These are phyloP conservation scores for Drosophila monieri DNA, from an alignment of 2,888 invertebrate species.

Conservation along the genomic window DNA sequence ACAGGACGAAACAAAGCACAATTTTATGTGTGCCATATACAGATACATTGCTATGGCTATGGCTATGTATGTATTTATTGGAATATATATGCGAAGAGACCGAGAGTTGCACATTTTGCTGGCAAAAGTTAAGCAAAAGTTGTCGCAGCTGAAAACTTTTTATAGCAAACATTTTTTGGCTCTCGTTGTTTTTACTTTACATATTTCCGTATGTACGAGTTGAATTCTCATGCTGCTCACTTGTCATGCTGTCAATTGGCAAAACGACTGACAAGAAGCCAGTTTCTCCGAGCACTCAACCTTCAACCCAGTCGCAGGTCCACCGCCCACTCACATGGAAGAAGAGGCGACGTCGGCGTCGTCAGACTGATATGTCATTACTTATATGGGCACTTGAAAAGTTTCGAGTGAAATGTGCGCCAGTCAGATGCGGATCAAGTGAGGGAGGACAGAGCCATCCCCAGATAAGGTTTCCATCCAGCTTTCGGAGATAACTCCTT, in stretches of 20 bases:
- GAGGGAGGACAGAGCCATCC: slow-evolving; percentile 1
- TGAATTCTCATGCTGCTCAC: slow-evolving; percentile 77
- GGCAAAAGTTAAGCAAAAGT: slow-evolving; percentile 65
- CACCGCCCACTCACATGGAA: slow-evolving; percentile 9
- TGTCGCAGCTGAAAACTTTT: slow-evolving; percentile 63
- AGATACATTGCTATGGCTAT: background rate
- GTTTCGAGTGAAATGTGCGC: slow-evolving; percentile 62
- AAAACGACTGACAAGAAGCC: slow-evolving; percentile 55
- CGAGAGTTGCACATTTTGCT: slow-evolving; percentile 49
- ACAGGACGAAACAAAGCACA: slow-evolving; percentile 20
- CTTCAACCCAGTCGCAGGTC: slow-evolving; percentile 15
- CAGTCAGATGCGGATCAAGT: slow-evolving; percentile 5
- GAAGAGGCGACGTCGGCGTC: slow-evolving; percentile 41
- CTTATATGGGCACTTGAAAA: slow-evolving; percentile 74
- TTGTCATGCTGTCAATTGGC: slow-evolving; percentile 76
- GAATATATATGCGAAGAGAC: slow-evolving; percentile 24
- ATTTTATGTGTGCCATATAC: slow-evolving; percentile 9
- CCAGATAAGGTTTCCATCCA: slow-evolving; percentile 29
- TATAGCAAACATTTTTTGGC: slow-evolving; percentile 44
- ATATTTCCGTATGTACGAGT: slow-evolving; percentile 66
- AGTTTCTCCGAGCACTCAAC: slow-evolving; percentile 29
- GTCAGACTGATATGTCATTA: slow-evolving; percentile 66
- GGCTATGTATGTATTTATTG: slow-evolving; percentile 14
- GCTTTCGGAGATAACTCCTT: slow-evolving; percentile 16
- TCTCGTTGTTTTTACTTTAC: slow-evolving; percentile 51